Evolutionary conservation across 2,888 invertebrate species (phyloP).

Genomic region (Graphium colonna): DNA sequence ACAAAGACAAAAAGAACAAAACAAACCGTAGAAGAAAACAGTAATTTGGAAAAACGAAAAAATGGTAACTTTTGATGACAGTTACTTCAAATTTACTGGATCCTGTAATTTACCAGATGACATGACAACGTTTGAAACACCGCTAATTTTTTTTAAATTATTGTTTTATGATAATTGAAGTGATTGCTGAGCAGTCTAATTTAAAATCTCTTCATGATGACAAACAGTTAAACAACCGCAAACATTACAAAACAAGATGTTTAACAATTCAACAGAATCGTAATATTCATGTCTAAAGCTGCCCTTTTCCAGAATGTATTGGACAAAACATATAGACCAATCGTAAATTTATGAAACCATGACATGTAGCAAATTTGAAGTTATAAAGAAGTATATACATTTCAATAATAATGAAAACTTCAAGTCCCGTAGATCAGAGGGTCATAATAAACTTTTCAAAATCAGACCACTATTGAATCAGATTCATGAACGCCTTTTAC

Average conservation of each 20-base stretch:
- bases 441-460: conserved; percentile 35
- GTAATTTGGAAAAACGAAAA: not conserved
- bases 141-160: not conserved
- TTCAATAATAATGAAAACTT: conserved; percentile 8
- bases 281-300: not conserved
- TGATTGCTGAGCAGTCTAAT: not conserved
- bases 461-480: conserved; percentile 31
- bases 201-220: not conserved
- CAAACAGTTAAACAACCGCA: not conserved
- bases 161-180: not conserved
- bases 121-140: not conserved
- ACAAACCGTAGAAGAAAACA: not conserved
- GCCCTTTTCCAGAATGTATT: not conserved
- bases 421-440: conserved; percentile 28
- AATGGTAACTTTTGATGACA: not conserved
- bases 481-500: conserved; percentile 24
- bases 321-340: not conserved
- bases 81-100: not conserved
- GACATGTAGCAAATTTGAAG: not conserved
- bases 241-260: not conserved
- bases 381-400: not conserved
- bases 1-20: too few relatives aligned
- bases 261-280: not conserved
- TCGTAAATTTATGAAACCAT: not conserved
- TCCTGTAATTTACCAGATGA: not conserved